Percentiles rank a stretch among this genome's conserved stretches.
Conservation (phyloP, 2,113 vertebrate species). For the human region GRCh38 chr1:36626001-36626500, state of each 20-base stretch:
- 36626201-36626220: conserved; percentile 63
- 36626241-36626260: neutral
- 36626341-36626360: neutral
- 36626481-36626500: neutral
- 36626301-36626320: neutral
- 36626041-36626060: conserved; percentile 81
- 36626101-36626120: conserved; percentile 82
- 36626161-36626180: conserved; percentile 72
- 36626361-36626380: neutral
- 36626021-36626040: conserved; percentile 86
- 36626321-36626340: neutral
- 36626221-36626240: neutral
- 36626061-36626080: conserved; percentile 79
- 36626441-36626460: too few relatives aligned
- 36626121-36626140: conserved; percentile 81
- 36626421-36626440: neutral
- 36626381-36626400: neutral
- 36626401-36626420: neutral
- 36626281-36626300: neutral
- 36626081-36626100: conserved; percentile 86
- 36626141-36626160: conserved; percentile 80
- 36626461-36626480: too few relatives aligned
- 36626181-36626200: neutral
- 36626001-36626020: conserved; percentile 87
- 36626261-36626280: neutral